These are phyloP conservation scores for Dermatemys mawii DNA, from an alignment of 2,113 vertebrate genomes.

Conservation along the genomic window DNA sequence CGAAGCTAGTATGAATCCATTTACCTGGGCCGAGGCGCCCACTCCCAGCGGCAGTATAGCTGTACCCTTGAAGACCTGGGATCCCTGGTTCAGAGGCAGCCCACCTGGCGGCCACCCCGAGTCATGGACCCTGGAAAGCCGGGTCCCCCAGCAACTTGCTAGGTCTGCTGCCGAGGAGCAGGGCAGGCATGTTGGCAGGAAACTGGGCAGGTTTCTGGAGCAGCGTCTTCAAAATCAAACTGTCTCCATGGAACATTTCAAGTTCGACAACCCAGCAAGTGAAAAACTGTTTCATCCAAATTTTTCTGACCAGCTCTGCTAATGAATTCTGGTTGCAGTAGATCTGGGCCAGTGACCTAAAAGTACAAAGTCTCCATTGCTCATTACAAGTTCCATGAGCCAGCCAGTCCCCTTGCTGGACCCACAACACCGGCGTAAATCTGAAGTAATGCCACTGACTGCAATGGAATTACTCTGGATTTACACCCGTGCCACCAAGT, in stretches of 20 bases:
- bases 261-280: background rate
- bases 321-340: background rate
- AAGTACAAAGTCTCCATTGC: background rate
- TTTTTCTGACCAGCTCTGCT: background rate
- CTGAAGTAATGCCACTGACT: slow-evolving; percentile 6
- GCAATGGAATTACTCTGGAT: background rate
- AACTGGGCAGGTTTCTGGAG: background rate
- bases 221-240: background rate
- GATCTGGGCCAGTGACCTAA: background rate
- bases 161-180: too few species aligned
- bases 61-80: background rate
- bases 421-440: background rate
- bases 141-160: too few species aligned
- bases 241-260: background rate
- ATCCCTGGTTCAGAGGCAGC: background rate
- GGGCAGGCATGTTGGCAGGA: background rate
- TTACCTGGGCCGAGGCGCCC: background rate
- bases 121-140: background rate
- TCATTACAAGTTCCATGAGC: background rate
- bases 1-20: background rate
- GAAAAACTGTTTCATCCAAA: background rate
- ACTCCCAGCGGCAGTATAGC: background rate
- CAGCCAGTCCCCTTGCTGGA: background rate
- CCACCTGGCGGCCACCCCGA: background rate
- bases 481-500: background rate